A percentile compares a stretch with the other conserved stretches of the same genome.
phyloP scores from a whole-genome alignment of 1,140 invertebrate species.

The Papilio polytes region DNA sequence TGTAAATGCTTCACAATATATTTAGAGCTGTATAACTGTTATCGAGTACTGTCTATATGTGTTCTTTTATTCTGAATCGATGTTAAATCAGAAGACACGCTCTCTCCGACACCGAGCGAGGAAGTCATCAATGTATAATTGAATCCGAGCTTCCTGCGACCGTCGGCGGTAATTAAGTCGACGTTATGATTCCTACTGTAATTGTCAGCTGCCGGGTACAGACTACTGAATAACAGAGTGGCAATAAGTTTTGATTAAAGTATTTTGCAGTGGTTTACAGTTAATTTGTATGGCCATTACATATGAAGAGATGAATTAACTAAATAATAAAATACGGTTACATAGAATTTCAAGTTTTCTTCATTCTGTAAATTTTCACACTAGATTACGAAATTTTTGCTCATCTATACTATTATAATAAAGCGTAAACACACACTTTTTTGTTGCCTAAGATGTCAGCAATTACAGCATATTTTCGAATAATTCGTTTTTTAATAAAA shows the following conservation, averaged over 20 bases:
- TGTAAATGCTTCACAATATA: too few relatives aligned
- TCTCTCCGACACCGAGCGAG: slow-evolving; percentile 17
- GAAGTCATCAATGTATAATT: slow-evolving; percentile 44
- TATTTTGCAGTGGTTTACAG: neutral
- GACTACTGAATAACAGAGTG: slow-evolving; percentile 37
- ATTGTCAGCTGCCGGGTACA: slow-evolving; percentile 52
- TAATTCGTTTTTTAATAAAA: too few relatives aligned
- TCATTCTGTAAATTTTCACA: too few relatives aligned
- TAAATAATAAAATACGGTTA: neutral
- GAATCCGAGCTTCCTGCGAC: slow-evolving; percentile 54
- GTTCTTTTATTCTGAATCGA: neutral
- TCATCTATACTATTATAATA: too few relatives aligned
- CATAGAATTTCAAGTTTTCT: too few relatives aligned
- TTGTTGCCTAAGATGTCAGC: too few relatives aligned
- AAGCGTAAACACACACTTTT: too few relatives aligned
- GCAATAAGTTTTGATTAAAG: neutral
- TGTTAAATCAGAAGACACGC: slow-evolving; percentile 11
- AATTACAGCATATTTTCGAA: too few relatives aligned
- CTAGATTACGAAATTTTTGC: too few relatives aligned
- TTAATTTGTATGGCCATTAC: neutral
- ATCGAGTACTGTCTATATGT: too few relatives aligned
- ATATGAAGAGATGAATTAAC: neutral
- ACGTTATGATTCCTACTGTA: slow-evolving; percentile 48
- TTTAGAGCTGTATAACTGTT: too few relatives aligned
- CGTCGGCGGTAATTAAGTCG: slow-evolving; percentile 47